Base-by-base conservation (phyloP, 2,888 invertebrate species). In the Onthophagus sagittarius region DNA sequence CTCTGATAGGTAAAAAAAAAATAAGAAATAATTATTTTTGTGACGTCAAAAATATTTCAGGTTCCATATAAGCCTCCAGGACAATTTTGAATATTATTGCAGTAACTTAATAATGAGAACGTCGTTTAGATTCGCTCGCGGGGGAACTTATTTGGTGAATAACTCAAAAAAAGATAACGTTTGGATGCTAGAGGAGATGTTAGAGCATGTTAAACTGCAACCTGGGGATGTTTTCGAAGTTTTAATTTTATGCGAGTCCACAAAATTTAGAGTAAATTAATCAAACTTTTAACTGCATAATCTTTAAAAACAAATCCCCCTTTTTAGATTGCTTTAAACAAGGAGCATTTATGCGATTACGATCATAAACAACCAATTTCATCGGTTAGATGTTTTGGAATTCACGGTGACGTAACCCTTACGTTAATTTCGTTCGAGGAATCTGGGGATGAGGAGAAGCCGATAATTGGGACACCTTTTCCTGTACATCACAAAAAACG, bases 151-250 rank as follows among this genome's bases (percentile, higher is more conserved):
- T 23, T 23, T 67, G 67, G 67, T 67, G 5, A 67, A 67, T 23
- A 67, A 67, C 31, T 31, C 67, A n/a, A 67, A 67, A 67, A 67
- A 67, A n/a, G 67, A 67, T 32, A 67, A 67, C 67, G 32, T 67
- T 67, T 67, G 67, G 67, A 67, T 67, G 67, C 15, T 31, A 5
- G 67, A 67, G n/a, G 67, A 67, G 32, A 23, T 31, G 31, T 67
- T 31, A n/a, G n/a, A 32, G 23, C 31, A 67, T 6, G 32, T 67
- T 31, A 23, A 15, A n/a, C 23, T 67, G 9, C 15, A 67, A 67
- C 7, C 67, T 13, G 67, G 67, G 13, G 32, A 23, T 31, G 31
- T 31, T 67, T 67, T 67, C 23, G 67, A 67, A 23, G n/a, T 67
- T 15, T 23, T 67, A 15, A 67, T 67, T n/a, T 32, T 67, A 6